Evolutionary conservation across 2,797 vertebrate species (phyloP), one percentile per base, ranked within the genome.

Genomic region (Thaleichthys pacificus): DNA sequence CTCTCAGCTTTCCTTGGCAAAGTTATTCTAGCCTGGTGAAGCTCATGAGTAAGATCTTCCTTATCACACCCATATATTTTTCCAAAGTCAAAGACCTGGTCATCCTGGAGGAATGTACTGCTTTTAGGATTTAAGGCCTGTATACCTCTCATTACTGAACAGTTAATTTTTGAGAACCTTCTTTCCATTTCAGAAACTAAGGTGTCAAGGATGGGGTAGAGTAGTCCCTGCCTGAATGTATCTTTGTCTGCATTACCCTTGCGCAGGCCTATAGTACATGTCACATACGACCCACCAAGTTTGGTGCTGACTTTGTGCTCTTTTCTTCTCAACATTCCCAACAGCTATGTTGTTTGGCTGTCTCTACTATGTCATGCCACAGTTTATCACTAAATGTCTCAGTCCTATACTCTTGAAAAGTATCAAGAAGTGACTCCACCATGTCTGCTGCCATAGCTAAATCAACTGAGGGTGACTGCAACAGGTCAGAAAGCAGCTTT

Each of bases 161-260:
- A 69, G 32, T 72, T 72, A 7, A 51, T 19, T 57, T 67, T 72
- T 26, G 26, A 69, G 61, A 72, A 69, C 30, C 22, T 28, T 26
- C 32, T 77, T 56, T 72, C 28, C 49, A 72, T 61, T 42, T 72
- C 61, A 69, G 14, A 24, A 56, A 63, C 26, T 30, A 72, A 22
- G 51, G 70, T 15, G 66, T 74, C 72, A 51, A 69, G 47, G 60
- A 69, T 64, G 56, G 65, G 71, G 51, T 72, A 66, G 63, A 73
- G 51, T 35, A 32, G 56, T 61, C 35, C 57, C 30, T 22, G 38
- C 11, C 72, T 68, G 61, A 74, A 64, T 22, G 38, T 24, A 58
- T 69, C 67, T 32, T 72, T 67, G 69, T 67, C 61, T 21, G 58
- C 42, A 56, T 68, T 63, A 73, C 19, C 26, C 49, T 47, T 77